Evolutionary conservation across 2,888 invertebrate genomes (phyloP).

Genomic region (Ethmia dodecea): DNA sequence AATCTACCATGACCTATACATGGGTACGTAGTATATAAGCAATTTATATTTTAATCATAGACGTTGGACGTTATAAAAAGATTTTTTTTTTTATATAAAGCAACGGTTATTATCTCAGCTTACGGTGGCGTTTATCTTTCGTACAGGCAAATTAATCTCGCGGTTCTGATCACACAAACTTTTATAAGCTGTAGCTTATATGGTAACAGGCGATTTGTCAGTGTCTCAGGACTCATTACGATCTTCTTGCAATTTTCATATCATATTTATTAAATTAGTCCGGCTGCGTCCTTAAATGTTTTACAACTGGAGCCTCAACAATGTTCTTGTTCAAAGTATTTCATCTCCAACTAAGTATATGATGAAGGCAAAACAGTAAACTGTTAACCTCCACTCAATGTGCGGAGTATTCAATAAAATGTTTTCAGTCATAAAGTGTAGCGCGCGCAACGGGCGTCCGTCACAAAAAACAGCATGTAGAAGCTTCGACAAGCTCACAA

Average conservation of each 20-base stretch:
- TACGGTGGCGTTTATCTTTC: conserved; percentile 38
- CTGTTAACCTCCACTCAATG: conserved; percentile 37
- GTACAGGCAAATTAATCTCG: conserved; percentile 40
- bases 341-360: conserved; percentile 49
- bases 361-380: conserved; percentile 43
- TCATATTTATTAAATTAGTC: conserved; percentile 7
- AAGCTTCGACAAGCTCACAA: conserved; percentile 73
- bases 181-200: conserved; percentile 31
- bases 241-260: background rate
- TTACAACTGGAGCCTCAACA: no score
- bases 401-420: conserved; percentile 67
- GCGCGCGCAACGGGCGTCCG: conserved; percentile 51
- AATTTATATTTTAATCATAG: no score
- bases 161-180: conserved; percentile 21
- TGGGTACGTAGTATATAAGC: no score
- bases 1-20: no score
- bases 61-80: no score
- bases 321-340: no score
- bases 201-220: conserved; percentile 42
- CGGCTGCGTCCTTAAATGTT: no score
- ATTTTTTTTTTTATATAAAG: no score
- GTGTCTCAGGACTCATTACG: conserved; percentile 26
- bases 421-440: conserved; percentile 52
- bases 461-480: conserved; percentile 70
- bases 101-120: no score